Percentiles rank a stretch among this genome's conserved stretches.
phyloP scores from a whole-genome alignment of 2,797 vertebrate genomes.

The Ciconia nigra region DNA sequence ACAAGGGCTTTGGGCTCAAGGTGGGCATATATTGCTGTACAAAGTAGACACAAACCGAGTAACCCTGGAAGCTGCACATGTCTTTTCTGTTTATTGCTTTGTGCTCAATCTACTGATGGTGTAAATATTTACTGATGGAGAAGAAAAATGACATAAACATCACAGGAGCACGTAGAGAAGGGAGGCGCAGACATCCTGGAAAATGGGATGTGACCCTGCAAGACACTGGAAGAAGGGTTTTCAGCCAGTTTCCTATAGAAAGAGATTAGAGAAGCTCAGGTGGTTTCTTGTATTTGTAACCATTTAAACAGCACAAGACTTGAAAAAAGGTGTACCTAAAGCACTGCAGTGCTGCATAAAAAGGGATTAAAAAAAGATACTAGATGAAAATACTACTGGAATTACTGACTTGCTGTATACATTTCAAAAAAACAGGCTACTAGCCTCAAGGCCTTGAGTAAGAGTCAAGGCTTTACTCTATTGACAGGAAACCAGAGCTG shows the following conservation, averaged over 20 bases:
- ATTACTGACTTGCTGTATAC: neutral
- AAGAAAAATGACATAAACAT: neutral
- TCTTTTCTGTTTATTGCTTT: neutral
- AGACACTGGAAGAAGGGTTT: neutral
- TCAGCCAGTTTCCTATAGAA: neutral
- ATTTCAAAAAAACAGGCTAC: neutral
- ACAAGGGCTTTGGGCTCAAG: neutral
- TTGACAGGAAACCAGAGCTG: constrained; percentile 12
- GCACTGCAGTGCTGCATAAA: neutral
- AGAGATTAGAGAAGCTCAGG: neutral
- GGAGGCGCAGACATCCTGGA: neutral
- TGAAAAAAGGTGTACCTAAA: neutral
- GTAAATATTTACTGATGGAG: neutral
- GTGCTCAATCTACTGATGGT: neutral
- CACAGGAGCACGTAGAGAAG: neutral
- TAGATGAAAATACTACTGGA: neutral
- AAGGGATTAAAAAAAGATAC: neutral
- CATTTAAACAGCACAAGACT: neutral
- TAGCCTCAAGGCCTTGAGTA: neutral
- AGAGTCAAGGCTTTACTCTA: neutral
- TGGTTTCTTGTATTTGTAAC: neutral
- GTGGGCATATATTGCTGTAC: no score
- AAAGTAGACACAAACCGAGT: neutral
- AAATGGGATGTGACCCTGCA: neutral
- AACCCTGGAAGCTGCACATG: neutral